Conservation (phyloP, 2,797 vertebrate genomes). For the Tamandua tetradactyla region DNA sequence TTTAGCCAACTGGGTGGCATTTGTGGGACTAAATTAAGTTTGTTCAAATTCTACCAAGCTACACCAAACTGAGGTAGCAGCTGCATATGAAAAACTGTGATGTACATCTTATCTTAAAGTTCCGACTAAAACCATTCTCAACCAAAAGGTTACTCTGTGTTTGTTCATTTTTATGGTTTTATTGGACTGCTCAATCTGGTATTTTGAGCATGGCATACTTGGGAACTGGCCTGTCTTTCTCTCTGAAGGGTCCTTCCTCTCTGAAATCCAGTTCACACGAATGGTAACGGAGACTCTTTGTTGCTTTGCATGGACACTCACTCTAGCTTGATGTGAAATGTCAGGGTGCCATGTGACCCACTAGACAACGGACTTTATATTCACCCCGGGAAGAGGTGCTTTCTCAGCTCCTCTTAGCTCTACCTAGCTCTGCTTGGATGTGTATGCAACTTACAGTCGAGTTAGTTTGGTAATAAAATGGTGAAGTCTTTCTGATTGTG, state of each 20-base stretch:
- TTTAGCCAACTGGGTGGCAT: neutral
- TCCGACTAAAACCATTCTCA: constrained; percentile 13
- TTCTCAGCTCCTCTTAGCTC: constrained; percentile 69
- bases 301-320: constrained; percentile 70
- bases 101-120: constrained; percentile 46
- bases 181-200: neutral
- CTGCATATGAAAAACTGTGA: constrained; percentile 36
- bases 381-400: constrained; percentile 59
- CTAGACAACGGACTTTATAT: constrained; percentile 86
- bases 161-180: neutral
- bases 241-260: neutral
- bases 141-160: neutral
- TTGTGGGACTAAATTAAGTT: neutral
- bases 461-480: constrained; percentile 52
- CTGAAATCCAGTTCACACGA: neutral
- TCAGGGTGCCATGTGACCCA: constrained; percentile 71
- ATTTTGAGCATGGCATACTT: neutral
- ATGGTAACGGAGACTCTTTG: constrained; percentile 58
- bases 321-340: neutral
- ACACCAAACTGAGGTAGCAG: constrained; percentile 33
- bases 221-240: constrained; percentile 41
- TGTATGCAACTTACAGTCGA: constrained; percentile 59
- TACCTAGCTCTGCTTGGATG: constrained; percentile 67
- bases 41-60: neutral
- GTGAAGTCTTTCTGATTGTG: constrained; percentile 31